Base-by-base conservation (phyloP, 2,888 invertebrate genomes). In the Luperina nickerlii region DNA sequence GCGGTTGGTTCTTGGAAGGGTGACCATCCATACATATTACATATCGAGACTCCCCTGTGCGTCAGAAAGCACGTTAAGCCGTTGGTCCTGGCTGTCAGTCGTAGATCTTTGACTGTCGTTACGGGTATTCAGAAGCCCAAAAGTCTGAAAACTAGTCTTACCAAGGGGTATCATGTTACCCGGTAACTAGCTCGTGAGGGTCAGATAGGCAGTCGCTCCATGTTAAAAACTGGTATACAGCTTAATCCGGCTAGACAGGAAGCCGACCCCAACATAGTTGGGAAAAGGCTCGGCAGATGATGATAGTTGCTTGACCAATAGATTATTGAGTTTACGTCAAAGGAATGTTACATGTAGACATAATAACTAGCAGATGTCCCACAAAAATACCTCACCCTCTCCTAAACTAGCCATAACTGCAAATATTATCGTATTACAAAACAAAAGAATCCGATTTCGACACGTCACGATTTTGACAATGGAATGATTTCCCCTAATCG, bases 401-500 rank as follows among this genome's bases (percentile, higher is more conserved):
- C 75, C 18, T 6, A 51, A 66, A 77, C 60, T 54, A 67, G n/a
- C 32, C 65, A 60, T 63, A 78, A 74, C 65, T 77, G 42, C 78
- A 85, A 87, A 83, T 83, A 85, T 83, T 83, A 81, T 83, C 78
- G 75, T 65, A 87, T 82, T 84, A 76, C 78, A 88, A 85, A 81
- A 83, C 87, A 84, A 88, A 84, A 76, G 77, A 80, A 54, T 87
- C 74, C 81, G 84, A 84, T 88, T 85, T 87, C 85, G 73, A 85
- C 82, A 75, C 84, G 80, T 88, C 79, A 81, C 68, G 67, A 63
- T 76, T 87, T 82, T 82, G 76, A 89, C 86, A 90, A 84, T 87
- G 68, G 68, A 80, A 82, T 84, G 60, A 87, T 87, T 89, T 88
- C 84, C 90, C 85, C 87, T 88, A 88, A 87, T 87, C 81, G 74